Conservation (phyloP, 2,113 vertebrate species). For the Numida meleagris region DNA sequence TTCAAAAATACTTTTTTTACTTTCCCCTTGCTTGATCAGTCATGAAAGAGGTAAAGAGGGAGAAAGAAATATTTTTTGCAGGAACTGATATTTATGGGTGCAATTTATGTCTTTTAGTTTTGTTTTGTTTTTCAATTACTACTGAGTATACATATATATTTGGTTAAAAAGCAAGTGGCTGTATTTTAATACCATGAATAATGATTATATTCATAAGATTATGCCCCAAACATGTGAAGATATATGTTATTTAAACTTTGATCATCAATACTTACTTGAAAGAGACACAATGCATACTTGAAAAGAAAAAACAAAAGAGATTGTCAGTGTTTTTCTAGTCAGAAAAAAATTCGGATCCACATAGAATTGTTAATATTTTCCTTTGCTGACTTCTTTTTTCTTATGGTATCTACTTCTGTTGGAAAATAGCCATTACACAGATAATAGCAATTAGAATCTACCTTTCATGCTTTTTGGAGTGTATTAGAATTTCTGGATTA, state of each 20-base stretch:
- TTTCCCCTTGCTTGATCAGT: not conserved
- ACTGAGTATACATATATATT: not conserved
- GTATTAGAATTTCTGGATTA: not conserved
- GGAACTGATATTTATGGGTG: not conserved
- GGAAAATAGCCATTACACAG: not conserved
- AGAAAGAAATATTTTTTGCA: not conserved
- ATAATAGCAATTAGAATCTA: not conserved
- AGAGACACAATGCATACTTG: not conserved
- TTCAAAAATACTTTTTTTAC: not conserved
- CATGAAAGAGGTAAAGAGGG: not conserved
- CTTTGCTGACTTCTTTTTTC: not conserved
- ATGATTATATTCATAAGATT: not conserved
- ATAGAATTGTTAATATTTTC: rapidly evolving
- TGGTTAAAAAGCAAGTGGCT: not conserved
- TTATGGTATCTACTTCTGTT: not conserved
- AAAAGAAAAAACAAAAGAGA: not conserved
- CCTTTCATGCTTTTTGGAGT: not conserved
- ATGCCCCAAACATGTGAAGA: not conserved
- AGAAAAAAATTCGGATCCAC: not conserved
- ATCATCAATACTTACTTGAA: not conserved
- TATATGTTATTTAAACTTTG: not conserved
- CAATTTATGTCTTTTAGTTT: not conserved
- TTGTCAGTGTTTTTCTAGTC: not conserved
- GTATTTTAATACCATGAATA: not conserved
- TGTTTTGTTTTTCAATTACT: not conserved